Evolutionary conservation across 2,888 invertebrate genomes (phyloP), one percentile per base, ranked within the genome.

Genomic region (Tetheella fluctuosa): DNA sequence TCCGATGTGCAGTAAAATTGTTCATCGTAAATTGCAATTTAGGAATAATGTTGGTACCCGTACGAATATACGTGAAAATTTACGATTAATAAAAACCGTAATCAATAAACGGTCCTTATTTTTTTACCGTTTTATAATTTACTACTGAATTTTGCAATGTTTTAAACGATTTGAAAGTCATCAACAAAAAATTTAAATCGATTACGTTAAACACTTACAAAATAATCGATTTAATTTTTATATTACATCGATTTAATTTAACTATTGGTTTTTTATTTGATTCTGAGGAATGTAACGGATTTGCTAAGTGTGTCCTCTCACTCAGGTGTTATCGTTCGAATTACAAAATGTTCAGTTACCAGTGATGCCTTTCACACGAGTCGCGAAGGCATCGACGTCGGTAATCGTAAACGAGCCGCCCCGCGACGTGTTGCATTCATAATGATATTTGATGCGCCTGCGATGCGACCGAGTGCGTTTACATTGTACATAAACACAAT

Each of bases 21-120:
- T 57, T 54, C 63, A 64, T 67, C 72, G 71, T 80, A 80, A 82
- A 83, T 81, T 81, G 74, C 72, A 75, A 82, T 79, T 78, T 83
- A 67, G 71, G 71, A 63, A 66, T 71, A 67, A 71, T 68, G 63
- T 64, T 57, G 59, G 61, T 67, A 60, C 64, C 61, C 58, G 63
- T 55, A 58, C 67, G 71, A 71, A 72, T 64, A 73, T 73, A 70
- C 52, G 30, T 57, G 57, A 52, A 57, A 68, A 75, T 80, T 79
- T 78, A 81, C 65, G 70, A 68, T 61, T 74, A 71, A 74, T 73
- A 76, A 66, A 67, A 68, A 68, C 64, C 65, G 48, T 57, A n/a
- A 20, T 53, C 56, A 23, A 17, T 42, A 42, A 42, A 42, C n/a
- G 52, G 17, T 30, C 34, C 48, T 52, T 52, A n/a, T n/a, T 15